Evolutionary conservation across 2,113 vertebrate species (phyloP).

Genomic region (Caranx ignobilis): DNA sequence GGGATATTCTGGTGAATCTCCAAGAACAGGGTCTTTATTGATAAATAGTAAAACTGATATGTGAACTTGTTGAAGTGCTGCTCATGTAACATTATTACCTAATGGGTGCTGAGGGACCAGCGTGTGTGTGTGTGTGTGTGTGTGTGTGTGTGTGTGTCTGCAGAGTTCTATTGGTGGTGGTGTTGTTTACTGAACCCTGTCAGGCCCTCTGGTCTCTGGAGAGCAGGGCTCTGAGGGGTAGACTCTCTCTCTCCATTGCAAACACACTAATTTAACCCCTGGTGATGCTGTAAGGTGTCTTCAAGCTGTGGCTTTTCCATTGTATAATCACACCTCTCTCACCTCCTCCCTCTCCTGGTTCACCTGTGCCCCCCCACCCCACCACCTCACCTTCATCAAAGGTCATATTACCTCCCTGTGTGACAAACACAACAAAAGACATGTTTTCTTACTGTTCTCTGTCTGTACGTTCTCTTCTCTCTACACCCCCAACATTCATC

Average conservation of each 20-base stretch:
- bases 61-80: neutral
- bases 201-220: conserved; percentile 30
- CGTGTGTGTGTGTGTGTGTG: too few species aligned
- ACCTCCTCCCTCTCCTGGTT: conserved; percentile 4
- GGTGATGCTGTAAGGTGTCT: conserved; percentile 1
- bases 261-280: conserved; percentile 61
- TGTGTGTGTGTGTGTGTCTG: conserved; percentile 4
- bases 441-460: conserved; percentile 15
- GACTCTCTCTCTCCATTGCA: conserved; percentile 31
- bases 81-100: conserved; percentile 1
- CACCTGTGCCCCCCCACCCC: neutral
- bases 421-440: conserved; percentile 41
- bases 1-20: neutral
- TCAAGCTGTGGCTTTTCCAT: conserved; percentile 18
- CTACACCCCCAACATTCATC: conserved; percentile 52
- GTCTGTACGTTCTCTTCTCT: conserved; percentile 22
- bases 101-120: neutral
- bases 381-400: conserved; percentile 28
- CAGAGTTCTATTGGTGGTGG: conserved; percentile 19
- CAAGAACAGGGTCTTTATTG: neutral
- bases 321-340: conserved; percentile 18
- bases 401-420: conserved; percentile 16
- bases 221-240: conserved; percentile 44
- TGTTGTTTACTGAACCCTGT: conserved; percentile 46
- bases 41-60: neutral